Evolutionary conservation across 1,140 invertebrate species (phyloP).

Genomic region (Bombus huntii): DNA sequence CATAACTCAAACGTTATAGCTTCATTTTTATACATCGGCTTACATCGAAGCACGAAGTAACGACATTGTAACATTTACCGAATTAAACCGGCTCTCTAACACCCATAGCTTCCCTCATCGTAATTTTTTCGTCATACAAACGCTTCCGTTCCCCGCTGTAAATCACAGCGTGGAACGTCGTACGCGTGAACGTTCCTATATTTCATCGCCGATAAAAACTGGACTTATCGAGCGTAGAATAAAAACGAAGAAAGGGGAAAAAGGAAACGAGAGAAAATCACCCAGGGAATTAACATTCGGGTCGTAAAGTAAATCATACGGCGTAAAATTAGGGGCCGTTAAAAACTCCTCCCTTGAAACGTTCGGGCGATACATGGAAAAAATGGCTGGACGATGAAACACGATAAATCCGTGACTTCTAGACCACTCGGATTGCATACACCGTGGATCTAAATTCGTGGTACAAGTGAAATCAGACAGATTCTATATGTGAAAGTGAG

Average conservation of each 20-base stretch:
- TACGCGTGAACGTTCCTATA: constrained; percentile 8
- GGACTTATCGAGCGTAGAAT: constrained; percentile 12
- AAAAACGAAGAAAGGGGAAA: neutral
- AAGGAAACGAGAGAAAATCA: constrained; percentile 2
- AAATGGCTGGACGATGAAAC: constrained; percentile 13
- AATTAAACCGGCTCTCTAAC: neutral
- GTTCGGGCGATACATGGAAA: neutral
- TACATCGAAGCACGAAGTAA: neutral
- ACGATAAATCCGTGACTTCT: constrained; percentile 14
- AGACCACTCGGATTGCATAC: neutral
- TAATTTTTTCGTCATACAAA: constrained; percentile 7
- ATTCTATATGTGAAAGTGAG: neutral
- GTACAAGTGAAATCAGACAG: neutral
- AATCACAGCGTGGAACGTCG: constrained; percentile 8
- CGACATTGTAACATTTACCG: constrained; percentile 6
- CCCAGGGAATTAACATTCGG: constrained; percentile 42
- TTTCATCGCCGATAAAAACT: constrained; percentile 37
- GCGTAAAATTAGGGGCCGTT: constrained; percentile 42
- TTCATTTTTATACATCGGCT: neutral
- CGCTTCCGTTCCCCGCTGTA: constrained; percentile 4
- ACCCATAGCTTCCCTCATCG: neutral
- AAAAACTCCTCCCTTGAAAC: neutral
- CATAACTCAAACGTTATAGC: neutral
- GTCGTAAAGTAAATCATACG: constrained; percentile 47
- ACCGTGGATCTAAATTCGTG: too few species aligned